Evolutionary conservation across 2,113 vertebrate species (phyloP).

Genomic region (Haemorhous mexicanus): DNA sequence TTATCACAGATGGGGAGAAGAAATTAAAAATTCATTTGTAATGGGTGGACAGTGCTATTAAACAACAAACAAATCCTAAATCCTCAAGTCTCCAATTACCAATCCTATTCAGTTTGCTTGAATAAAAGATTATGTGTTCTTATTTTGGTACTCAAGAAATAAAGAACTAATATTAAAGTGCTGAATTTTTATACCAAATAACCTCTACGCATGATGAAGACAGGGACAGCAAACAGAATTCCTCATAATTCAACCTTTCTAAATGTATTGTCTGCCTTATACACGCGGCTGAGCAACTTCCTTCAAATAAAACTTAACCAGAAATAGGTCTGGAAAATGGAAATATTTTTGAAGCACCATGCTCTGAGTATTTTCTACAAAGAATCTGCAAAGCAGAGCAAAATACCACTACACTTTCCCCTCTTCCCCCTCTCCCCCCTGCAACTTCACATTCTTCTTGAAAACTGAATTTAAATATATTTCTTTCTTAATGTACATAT

Average conservation of each 20-base stretch:
- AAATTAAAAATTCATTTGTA: background rate
- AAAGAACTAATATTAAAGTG: background rate
- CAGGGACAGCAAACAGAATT: background rate
- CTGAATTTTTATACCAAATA: background rate
- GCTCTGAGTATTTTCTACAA: background rate
- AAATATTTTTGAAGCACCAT: background rate
- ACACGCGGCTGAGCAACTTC: background rate
- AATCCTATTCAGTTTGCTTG: background rate
- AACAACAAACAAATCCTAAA: background rate
- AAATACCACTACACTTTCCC: background rate
- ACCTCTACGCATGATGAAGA: background rate
- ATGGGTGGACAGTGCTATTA: background rate
- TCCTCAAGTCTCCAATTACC: background rate
- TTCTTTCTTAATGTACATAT: background rate
- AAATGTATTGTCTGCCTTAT: background rate
- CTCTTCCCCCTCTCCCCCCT: too few relatives aligned
- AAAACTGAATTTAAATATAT: conserved; percentile 1
- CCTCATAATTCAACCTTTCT: background rate
- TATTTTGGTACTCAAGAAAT: background rate
- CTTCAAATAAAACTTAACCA: background rate
- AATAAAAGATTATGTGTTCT: background rate
- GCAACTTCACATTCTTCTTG: background rate
- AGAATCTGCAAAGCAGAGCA: background rate
- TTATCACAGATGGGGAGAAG: background rate
- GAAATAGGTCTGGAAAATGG: background rate